Evolutionary conservation across 2,113 vertebrate genomes (phyloP).

Genomic region (Phocoena sinus): DNA sequence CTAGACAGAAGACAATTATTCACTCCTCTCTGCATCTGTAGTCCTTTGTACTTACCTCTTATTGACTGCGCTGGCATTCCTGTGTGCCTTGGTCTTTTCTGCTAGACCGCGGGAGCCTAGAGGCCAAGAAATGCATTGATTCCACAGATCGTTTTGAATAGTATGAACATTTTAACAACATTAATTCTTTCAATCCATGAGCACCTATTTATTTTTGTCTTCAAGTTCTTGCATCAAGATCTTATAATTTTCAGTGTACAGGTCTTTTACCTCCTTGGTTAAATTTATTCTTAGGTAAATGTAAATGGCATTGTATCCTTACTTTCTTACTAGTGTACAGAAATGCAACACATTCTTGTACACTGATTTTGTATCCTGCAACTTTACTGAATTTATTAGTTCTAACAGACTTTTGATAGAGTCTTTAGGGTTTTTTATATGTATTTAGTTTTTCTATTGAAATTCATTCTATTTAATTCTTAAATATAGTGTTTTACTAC

Average conservation of each 20-base stretch:
- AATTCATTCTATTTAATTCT: too few species aligned
- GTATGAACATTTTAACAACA: too few species aligned
- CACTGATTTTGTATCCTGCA: neutral
- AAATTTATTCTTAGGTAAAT: neutral
- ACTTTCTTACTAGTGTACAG: neutral
- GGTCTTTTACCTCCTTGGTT: too few species aligned
- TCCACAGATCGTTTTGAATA: too few species aligned
- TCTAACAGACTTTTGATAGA: neutral
- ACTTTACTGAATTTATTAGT: neutral
- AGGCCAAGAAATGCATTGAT: neutral
- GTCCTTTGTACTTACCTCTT: neutral
- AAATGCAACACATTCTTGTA: neutral
- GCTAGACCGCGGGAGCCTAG: neutral
- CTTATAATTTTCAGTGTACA: too few species aligned
- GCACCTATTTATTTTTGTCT: too few species aligned
- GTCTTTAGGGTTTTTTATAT: neutral
- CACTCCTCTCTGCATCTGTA: neutral
- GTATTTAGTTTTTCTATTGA: too few species aligned
- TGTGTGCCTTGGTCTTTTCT: neutral
- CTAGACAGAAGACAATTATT: neutral
- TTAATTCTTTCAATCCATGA: too few species aligned
- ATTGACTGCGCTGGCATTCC: neutral
- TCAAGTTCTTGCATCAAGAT: too few species aligned
- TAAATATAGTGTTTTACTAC: too few species aligned
- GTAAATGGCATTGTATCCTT: too few species aligned